phyloP scores from a whole-genome alignment of 2,113 vertebrate species.

The Trichomycterus rosablanca region DNA sequence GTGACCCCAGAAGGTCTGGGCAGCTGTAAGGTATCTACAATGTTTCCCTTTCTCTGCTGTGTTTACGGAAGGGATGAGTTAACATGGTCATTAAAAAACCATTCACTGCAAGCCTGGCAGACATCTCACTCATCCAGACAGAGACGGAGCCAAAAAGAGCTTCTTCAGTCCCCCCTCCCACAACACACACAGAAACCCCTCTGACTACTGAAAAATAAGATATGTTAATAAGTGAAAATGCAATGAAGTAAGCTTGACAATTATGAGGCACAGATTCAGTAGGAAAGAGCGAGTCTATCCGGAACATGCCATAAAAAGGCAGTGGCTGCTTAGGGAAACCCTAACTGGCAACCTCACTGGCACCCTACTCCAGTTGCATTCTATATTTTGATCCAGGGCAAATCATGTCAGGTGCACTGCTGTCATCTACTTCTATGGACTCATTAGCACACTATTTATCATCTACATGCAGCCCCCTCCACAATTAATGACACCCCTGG shows the following conservation, averaged over 20 bases:
- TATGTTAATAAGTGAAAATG: slow-evolving; percentile 12
- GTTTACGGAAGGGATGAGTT: slow-evolving; percentile 29
- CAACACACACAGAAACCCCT: slow-evolving; percentile 27
- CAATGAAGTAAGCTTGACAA: slow-evolving; percentile 8
- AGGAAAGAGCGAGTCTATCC: too few species aligned
- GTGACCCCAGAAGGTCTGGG: not conserved
- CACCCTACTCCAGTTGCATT: slow-evolving; percentile 55
- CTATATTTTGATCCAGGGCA: slow-evolving; percentile 53
- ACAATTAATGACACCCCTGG: too few species aligned
- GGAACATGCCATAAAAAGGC: slow-evolving; percentile 23
- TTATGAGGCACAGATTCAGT: slow-evolving; percentile 9
- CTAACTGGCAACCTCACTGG: slow-evolving; percentile 48
- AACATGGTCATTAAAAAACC: slow-evolving; percentile 21
- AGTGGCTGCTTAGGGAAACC: slow-evolving; percentile 36
- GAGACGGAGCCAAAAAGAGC: slow-evolving; percentile 19
- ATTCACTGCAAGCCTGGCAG: slow-evolving; percentile 20
- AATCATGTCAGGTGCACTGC: slow-evolving; percentile 52
- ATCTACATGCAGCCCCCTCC: too few species aligned
- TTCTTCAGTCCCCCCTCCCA: too few species aligned
- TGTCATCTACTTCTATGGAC: slow-evolving; percentile 49
- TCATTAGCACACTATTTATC: not conserved
- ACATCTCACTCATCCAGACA: slow-evolving; percentile 26
- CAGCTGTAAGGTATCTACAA: slow-evolving; percentile 12
- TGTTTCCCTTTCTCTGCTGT: slow-evolving; percentile 14
- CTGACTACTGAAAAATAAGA: too few species aligned